These are phyloP conservation scores for Lathamus discolor DNA, from an alignment of 2,113 vertebrate genomes.

Conservation along the genomic window DNA sequence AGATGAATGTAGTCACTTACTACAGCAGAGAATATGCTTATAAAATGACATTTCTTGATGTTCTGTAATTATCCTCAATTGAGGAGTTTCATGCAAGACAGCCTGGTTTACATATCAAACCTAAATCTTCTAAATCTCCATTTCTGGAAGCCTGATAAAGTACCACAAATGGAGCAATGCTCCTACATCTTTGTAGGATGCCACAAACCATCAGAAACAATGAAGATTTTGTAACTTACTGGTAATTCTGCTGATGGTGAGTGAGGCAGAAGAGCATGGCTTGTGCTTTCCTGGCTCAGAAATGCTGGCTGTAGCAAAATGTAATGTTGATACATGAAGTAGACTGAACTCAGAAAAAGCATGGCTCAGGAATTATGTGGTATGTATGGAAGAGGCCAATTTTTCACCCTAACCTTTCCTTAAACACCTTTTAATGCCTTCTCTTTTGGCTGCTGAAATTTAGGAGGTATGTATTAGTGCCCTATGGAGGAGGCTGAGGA, in stretches of 20 bases:
- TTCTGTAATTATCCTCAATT: neutral
- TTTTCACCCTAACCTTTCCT: neutral
- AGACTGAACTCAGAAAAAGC: neutral
- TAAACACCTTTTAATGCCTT: neutral
- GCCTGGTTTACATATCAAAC: neutral
- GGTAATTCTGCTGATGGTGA: neutral
- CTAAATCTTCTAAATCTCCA: neutral
- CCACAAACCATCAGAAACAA: neutral
- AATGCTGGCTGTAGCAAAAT: neutral
- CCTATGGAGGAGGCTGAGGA: neutral
- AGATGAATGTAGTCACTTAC: neutral
- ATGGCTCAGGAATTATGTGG: neutral
- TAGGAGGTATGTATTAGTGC: neutral
- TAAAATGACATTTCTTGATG: neutral
- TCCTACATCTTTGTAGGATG: neutral
- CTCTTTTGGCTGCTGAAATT: slow-evolving; percentile 6
- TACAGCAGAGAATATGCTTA: neutral
- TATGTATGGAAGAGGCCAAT: neutral
- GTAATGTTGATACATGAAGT: neutral
- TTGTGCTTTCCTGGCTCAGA: slow-evolving; percentile 26
- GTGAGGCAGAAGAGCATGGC: neutral
- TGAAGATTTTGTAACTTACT: slow-evolving; percentile 34
- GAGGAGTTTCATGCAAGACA: neutral
- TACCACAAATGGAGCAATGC: neutral
- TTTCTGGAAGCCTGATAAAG: neutral